Evolutionary conservation across 2,113 vertebrate genomes (phyloP).

Genomic region (Ciconia stormi): DNA sequence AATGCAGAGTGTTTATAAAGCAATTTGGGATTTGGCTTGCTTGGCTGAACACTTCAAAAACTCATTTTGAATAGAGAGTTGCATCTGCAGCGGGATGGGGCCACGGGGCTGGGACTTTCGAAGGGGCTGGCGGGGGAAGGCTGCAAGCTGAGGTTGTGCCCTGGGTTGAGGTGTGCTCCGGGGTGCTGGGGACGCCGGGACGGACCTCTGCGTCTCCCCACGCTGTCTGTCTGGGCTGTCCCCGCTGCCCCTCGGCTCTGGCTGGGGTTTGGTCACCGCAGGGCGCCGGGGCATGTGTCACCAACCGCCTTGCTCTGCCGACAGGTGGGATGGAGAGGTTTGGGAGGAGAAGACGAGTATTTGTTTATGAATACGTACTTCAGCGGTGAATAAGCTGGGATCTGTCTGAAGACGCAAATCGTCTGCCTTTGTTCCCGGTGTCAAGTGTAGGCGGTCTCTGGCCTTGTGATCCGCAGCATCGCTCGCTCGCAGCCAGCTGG

Average conservation of each 20-base stretch:
- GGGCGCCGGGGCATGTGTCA: fast-evolving
- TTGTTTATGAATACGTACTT: not conserved
- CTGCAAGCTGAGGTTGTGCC: not conserved
- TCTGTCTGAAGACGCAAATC: not conserved
- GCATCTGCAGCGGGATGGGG: constrained; percentile 7
- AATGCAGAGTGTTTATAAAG: constrained; percentile 50
- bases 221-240: fast-evolving
- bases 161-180: fast-evolving
- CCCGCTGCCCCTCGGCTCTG: not conserved
- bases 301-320: fast-evolving
- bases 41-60: constrained; percentile 63
- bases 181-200: not conserved
- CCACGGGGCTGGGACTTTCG: not conserved
- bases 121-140: not conserved
- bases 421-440: not conserved
- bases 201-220: not conserved
- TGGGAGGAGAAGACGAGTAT: not conserved
- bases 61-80: constrained; percentile 29
- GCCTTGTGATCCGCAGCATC: not conserved
- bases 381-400: not conserved
- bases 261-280: not conserved
- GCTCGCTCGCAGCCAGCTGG: not conserved
- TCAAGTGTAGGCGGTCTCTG: not conserved
- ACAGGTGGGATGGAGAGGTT: not conserved
- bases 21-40: constrained; percentile 71